Conservation (phyloP, 2,113 vertebrate species). For the Oophaga pumilio region DNA sequence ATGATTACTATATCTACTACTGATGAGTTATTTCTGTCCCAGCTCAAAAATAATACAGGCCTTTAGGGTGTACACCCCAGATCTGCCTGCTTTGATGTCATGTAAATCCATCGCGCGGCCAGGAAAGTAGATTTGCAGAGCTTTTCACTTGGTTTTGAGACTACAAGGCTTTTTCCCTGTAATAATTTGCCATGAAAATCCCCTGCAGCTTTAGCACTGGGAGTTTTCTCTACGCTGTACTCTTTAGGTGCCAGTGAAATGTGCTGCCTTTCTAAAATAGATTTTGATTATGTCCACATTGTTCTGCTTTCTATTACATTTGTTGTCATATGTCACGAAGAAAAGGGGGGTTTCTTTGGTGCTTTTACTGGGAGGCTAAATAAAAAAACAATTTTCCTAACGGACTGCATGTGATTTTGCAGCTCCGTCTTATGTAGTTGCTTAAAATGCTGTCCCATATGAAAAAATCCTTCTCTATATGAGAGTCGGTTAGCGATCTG, state of each 20-base stretch:
- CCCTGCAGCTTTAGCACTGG: conserved; percentile 25
- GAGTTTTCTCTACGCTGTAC: background rate
- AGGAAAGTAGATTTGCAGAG: conserved; percentile 44
- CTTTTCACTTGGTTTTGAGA: conserved; percentile 28
- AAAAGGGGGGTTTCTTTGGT: background rate
- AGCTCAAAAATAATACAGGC: conserved; percentile 24
- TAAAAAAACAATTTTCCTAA: too few relatives aligned
- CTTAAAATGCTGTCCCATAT: too few relatives aligned
- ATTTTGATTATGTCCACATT: background rate
- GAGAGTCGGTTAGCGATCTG: too few relatives aligned
- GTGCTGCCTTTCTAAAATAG: background rate
- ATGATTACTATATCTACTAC: background rate
- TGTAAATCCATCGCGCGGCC: conserved; percentile 28
- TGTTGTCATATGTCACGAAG: too few relatives aligned
- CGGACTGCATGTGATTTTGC: too few relatives aligned
- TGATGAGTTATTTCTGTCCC: background rate
- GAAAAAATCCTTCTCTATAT: too few relatives aligned
- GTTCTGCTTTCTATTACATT: background rate
- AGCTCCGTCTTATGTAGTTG: too few relatives aligned
- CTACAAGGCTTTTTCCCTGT: conserved; percentile 24
- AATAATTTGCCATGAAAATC: conserved; percentile 25
- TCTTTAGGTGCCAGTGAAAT: background rate
- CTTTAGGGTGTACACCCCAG: conserved; percentile 3
- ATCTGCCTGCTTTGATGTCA: conserved; percentile 39
- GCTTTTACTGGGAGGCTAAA: too few relatives aligned